Percentiles rank a stretch among this genome's conserved stretches.
phyloP scores from a whole-genome alignment of 2,888 invertebrate species.

The Allygus modestus region DNA sequence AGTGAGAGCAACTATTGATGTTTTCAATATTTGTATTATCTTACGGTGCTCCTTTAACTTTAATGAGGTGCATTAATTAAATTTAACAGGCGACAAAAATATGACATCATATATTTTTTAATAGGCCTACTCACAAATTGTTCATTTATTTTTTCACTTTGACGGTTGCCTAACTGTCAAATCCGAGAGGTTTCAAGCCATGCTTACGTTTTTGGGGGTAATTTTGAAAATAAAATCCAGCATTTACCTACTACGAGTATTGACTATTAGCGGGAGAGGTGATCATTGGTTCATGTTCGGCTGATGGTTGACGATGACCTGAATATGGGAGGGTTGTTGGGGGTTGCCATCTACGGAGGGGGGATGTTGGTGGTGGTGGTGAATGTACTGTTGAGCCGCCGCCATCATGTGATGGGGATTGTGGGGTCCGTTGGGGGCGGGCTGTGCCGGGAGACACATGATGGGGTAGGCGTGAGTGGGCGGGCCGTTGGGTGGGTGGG shows the following conservation, averaged over 20 bases:
- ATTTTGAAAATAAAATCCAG: conserved; percentile 33
- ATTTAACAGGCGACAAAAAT: too few species aligned
- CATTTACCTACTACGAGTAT: conserved; percentile 50
- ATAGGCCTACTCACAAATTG: neutral
- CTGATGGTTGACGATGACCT: conserved; percentile 67
- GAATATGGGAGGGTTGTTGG: conserved; percentile 66
- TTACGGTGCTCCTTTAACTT: too few species aligned
- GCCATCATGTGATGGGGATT: conserved; percentile 75
- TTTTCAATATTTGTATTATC: too few species aligned
- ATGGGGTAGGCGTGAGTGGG: conserved; percentile 75
- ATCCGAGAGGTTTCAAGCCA: conserved; percentile 39
- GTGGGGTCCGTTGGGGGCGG: conserved; percentile 73
- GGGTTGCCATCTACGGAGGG: conserved; percentile 62
- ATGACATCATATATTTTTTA: too few species aligned
- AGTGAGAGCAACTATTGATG: too few species aligned
- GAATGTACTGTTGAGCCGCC: conserved; percentile 70
- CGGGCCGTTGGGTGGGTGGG: conserved; percentile 74
- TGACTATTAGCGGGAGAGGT: conserved; percentile 37
- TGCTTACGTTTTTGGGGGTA: conserved; percentile 1
- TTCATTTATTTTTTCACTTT: neutral
- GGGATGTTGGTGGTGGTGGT: conserved; percentile 66
- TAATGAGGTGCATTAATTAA: too few species aligned
- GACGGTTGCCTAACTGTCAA: neutral
- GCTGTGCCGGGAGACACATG: conserved; percentile 76
- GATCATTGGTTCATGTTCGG: conserved; percentile 67